These are phyloP conservation scores for Ashinkailepas kermadecensis DNA, from an alignment of 2,888 invertebrate species.

Conservation along the genomic window DNA sequence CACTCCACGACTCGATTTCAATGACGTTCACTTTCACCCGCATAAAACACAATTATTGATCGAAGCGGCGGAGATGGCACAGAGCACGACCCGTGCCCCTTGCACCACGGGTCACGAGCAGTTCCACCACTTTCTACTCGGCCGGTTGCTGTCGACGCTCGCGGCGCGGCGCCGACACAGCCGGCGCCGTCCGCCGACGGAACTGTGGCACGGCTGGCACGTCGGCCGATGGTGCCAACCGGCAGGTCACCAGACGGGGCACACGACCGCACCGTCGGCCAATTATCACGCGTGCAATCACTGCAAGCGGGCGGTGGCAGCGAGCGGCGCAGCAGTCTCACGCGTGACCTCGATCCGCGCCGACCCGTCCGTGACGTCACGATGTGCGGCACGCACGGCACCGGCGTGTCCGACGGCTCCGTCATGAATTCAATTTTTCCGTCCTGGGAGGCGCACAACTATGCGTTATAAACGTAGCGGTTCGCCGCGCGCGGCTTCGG, in stretches of 20 bases:
- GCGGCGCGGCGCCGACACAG: too few species aligned
- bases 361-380: neutral
- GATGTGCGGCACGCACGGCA: neutral
- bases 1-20: neutral
- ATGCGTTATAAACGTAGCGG: conserved; percentile 20
- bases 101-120: neutral
- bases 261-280: neutral
- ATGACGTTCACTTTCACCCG: conserved; percentile 18
- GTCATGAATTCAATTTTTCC: conserved; percentile 21
- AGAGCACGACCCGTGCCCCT: neutral
- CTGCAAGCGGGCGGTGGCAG: neutral
- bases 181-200: too few species aligned
- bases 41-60: conserved; percentile 15
- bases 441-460: conserved; percentile 4
- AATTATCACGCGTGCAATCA: conserved; percentile 5
- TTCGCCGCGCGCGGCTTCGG: neutral
- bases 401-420: neutral
- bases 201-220: too few species aligned
- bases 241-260: neutral
- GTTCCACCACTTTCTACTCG: neutral
- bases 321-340: neutral
- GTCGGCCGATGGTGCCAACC: too few species aligned
- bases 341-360: neutral
- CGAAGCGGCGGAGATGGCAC: too few species aligned
- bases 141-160: neutral